These are phyloP conservation scores for Montipora sp. DNA, from an alignment of 64 coral and sea anemone genomes.

Conservation along the genomic window DNA sequence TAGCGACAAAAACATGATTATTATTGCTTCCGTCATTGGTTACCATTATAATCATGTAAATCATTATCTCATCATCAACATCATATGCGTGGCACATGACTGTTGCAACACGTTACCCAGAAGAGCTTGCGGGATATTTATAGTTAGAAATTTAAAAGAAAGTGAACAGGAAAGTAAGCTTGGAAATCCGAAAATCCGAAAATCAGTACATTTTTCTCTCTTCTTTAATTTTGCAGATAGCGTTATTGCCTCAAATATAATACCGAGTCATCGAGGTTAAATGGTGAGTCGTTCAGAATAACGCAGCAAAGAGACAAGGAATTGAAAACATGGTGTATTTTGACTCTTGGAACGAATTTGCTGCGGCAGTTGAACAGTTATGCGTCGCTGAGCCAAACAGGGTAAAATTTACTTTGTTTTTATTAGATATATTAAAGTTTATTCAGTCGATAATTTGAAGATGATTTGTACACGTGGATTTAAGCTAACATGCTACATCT, in stretches of 20 bases:
- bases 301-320: not conserved
- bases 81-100: constrained; percentile 72
- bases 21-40: not conserved
- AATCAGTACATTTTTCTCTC: not conserved
- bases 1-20: not conserved
- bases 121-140: not conserved
- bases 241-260: no score
- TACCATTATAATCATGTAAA: constrained; percentile 13
- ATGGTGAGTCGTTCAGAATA: not conserved
- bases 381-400: constrained; percentile 92
- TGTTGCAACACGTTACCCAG: constrained; percentile 6
- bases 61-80: not conserved
- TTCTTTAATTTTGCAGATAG: no score
- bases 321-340: constrained; percentile 96
- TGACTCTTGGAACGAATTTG: constrained; percentile 97
- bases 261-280: not conserved
- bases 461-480: not conserved
- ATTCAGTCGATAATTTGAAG: no score
- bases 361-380: constrained; percentile 94
- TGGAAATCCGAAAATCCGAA: no score
- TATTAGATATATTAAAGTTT: not conserved
- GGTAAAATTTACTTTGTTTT: constrained; percentile 37
- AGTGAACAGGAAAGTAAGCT: not conserved
- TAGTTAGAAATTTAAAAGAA: not conserved
- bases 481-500: not conserved